Conservation (phyloP, 2,113 vertebrate genomes). For the Lutjanus erythropterus region DNA sequence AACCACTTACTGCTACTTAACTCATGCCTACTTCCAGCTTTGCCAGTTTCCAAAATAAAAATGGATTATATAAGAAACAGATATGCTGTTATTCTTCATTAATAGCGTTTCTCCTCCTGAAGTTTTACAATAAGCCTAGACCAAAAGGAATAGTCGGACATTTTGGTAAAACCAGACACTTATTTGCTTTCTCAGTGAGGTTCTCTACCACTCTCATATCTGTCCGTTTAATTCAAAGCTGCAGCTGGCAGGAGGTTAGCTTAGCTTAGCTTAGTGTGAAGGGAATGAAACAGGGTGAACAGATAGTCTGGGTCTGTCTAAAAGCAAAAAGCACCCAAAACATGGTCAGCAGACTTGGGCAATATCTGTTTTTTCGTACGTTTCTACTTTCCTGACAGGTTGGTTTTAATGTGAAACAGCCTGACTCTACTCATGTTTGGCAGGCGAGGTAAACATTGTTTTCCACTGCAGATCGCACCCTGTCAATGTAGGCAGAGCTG, state of each 20-base stretch:
- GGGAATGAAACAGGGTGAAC: neutral
- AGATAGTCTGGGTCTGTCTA: neutral
- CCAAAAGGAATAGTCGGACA: neutral
- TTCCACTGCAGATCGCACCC: no score
- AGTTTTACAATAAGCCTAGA: neutral
- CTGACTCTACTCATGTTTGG: no score
- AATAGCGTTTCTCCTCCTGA: neutral
- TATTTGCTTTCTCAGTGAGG: neutral
- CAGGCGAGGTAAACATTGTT: no score
- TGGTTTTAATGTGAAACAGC: no score
- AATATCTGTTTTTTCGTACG: no score
- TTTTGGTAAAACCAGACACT: neutral
- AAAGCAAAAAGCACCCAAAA: no score
- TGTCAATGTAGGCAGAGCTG: no score
- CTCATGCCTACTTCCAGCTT: neutral
- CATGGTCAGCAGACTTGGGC: no score
- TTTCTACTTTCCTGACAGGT: no score
- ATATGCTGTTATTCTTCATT: slow-evolving; percentile 5
- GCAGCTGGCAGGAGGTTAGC: neutral
- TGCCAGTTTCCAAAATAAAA: slow-evolving; percentile 39
- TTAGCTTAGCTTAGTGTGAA: neutral
- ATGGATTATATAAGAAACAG: slow-evolving; percentile 46
- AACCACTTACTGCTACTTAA: slow-evolving; percentile 36
- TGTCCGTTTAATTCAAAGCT: neutral
- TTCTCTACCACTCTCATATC: neutral